Evolutionary conservation across 2,888 invertebrate species (phyloP), one percentile per base, ranked within the genome.

Genomic region (Desoria tigrina): DNA sequence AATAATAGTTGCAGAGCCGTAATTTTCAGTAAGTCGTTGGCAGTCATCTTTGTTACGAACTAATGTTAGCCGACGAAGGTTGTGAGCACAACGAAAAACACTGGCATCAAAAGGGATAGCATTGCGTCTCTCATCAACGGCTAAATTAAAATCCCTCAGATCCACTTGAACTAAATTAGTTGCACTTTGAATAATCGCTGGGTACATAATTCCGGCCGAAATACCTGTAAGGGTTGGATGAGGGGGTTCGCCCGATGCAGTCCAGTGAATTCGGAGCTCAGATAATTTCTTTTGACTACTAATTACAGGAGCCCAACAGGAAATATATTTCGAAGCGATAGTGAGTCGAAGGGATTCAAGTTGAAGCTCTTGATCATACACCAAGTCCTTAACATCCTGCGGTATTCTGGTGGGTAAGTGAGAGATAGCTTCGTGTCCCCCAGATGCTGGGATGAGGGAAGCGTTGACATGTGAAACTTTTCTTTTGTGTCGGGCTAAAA

Each of bases 221-320:
- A 69, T 66, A 2, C 66, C 66, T 42, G 62, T 56, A 4, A 55
- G 37, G 21, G 11, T 14, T 21, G 45, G 23, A n/a, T 49, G 49
- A 39, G 42, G 61, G 37, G 50, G 51, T 61, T 61, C 61, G 2
- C 58, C 59, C 9, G 65, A 65, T 54, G 63, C 57, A 32, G 42
- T 66, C 54, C 65, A 62, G 49, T 61, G 60, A 50, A 69, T 61
- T 26, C 66, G 61, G 28, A 69, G 42, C 55, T 66, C 66, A 11
- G 62, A 57, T 26, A 69, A 39, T 21, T 62, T 28, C 14, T 60
- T 64, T 53, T 69, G 69, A 18, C 64, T 57, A n/a, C 61, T 58
- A 3, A 69, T 58, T 37, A 69, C 49, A 0, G 69, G 51, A 9
- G 32, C 56, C 69, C 69, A 69, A 3, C 64, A 55, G 0, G 60